Conservation (phyloP, 2,888 invertebrate species). For the Heteromurus nitidus region DNA sequence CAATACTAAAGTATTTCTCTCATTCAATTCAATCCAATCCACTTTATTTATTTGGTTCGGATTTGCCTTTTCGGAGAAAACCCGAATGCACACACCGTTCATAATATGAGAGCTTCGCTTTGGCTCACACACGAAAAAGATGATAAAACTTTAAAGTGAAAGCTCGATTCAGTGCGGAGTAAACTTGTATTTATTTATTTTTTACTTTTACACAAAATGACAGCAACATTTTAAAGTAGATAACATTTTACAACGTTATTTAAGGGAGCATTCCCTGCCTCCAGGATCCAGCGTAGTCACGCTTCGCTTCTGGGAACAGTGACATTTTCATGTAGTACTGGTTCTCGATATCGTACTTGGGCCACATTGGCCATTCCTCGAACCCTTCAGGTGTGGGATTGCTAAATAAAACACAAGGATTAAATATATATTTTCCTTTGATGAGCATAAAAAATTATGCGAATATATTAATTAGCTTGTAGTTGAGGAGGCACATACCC, state of each 20-base stretch:
- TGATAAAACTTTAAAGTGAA: not conserved
- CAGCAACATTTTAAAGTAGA: not conserved
- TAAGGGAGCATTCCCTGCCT: conserved; percentile 31
- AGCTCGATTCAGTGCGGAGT: no score
- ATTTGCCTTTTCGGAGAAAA: no score
- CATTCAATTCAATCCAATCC: conserved; percentile 43
- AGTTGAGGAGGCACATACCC: no score
- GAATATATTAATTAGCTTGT: no score
- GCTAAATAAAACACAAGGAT: conserved; percentile 41
- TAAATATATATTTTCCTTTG: no score
- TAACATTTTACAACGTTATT: not conserved
- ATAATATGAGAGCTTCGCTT: no score
- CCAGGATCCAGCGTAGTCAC: conserved; percentile 59
- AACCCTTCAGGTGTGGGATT: conserved; percentile 63
- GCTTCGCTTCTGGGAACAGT: conserved; percentile 20
- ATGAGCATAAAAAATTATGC: no score
- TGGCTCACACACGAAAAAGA: not conserved
- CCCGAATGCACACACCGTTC: no score
- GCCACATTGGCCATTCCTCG: conserved; percentile 62
- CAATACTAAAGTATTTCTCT: no score
- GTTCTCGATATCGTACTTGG: conserved; percentile 43
- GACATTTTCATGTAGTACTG: conserved; percentile 51
- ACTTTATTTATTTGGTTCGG: no score
- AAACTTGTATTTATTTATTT: not conserved
- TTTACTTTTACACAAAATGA: not conserved